Evolutionary conservation across 2,113 vertebrate genomes (phyloP), one percentile per base, ranked within the genome.

Genomic region (Cyphomyrus discorhynchus): DNA sequence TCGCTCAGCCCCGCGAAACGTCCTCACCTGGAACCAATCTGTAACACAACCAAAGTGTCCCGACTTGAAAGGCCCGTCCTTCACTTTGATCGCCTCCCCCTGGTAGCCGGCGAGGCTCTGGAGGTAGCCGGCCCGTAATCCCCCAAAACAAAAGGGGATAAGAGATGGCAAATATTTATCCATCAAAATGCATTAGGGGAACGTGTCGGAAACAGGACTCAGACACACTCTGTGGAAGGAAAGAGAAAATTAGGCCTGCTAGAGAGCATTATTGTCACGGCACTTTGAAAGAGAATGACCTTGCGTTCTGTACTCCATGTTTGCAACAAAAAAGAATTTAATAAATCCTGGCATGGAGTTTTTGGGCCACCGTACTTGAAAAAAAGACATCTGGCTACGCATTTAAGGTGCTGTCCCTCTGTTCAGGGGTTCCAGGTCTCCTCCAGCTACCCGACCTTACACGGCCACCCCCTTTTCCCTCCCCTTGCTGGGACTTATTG

Each of bases 11-110:
- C 86, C 45, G 35, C 53, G 35, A 91, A 92, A 88, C 62, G 45
- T 80, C 90, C 91, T 95, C 95, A 95, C 96, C 96, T 97, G 95
- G 96, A 97, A 97, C 91, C 93, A 96, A 96, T 96, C 95, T 96
- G 86, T 94, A 94, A 95, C 93, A 94, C 90, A 94, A 94, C 94
- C 95, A 94, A 94, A 95, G 93, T 95, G 92, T 94, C 94, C 94
- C 92, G 85, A 94, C 94, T 35, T 92, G 95, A 96, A 96, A 96
- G 94, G 94, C 92, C 93, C 93, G 94, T 91, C 94, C 91, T 91
- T 94, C 90, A 49, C 92, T 96, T 96, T 95, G 94, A 95, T 94
- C 74, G 82, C 92, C 77, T 91, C 91, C 91, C 90, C 91, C 52
- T 89, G 91, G 62, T 89, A 92, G 88, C 90, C 53, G 45, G 35